phyloP scores from a whole-genome alignment of 2,888 invertebrate species.

The Dasypogon diadema region DNA sequence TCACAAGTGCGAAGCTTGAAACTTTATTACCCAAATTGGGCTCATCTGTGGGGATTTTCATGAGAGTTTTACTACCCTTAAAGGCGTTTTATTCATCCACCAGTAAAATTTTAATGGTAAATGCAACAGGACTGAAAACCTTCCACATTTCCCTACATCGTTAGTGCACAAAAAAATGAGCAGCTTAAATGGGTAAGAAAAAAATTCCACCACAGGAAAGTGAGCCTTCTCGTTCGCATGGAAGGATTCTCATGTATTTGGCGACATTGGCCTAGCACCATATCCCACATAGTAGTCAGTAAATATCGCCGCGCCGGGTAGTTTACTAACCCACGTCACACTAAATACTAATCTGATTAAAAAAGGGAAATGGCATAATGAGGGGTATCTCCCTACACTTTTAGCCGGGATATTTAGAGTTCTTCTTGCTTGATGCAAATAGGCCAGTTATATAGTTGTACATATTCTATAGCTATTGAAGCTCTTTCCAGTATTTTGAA shows the following conservation, averaged over 20 bases:
- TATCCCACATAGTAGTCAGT: not conserved
- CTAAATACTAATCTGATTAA: not conserved
- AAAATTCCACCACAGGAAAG: not conserved
- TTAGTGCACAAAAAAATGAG: not conserved
- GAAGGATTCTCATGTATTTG: not conserved
- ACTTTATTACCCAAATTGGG: slow-evolving; percentile 11
- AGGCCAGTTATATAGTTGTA: too few species aligned
- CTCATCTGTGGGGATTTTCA: slow-evolving; percentile 2
- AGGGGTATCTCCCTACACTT: too few species aligned
- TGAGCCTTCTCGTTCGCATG: not conserved
- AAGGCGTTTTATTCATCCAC: not conserved
- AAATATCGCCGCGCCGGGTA: too few species aligned
- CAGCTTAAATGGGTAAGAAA: not conserved
- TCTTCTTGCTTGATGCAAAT: too few species aligned
- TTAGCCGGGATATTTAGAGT: too few species aligned
- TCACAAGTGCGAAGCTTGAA: slow-evolving; percentile 1
- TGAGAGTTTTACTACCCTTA: not conserved
- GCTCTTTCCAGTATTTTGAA: not conserved
- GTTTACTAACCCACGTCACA: not conserved
- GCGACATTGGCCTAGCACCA: not conserved
- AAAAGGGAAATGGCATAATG: not conserved
- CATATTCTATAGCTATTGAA: not conserved
- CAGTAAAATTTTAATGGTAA: slow-evolving; percentile 17
- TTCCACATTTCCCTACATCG: not conserved
- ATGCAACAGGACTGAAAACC: slow-evolving; percentile 14